Percentiles rank a stretch among this genome's conserved stretches.
phyloP scores from a whole-genome alignment of 37 sponge, comb jelly and placozoan species.

The Aphrocallistes beatrix region DNA sequence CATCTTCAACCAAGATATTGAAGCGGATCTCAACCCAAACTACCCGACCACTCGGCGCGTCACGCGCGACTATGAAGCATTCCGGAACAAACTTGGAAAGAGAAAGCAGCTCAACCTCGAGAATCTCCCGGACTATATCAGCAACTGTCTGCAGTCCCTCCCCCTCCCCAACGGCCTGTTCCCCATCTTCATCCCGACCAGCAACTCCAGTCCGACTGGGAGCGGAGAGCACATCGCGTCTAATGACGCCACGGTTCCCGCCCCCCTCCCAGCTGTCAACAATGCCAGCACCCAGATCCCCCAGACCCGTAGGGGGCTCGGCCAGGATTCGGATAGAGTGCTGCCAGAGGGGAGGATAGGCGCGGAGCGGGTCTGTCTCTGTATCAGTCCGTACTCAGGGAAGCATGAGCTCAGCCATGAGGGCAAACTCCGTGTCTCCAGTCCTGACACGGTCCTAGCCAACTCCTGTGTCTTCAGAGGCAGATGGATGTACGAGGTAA shows the following conservation, averaged over 20 bases:
- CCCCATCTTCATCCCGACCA: constrained; percentile 11
- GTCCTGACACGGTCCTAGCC: constrained; percentile 13
- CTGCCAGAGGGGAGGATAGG: neutral
- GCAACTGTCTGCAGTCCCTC: neutral
- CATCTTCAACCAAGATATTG: constrained; percentile 12
- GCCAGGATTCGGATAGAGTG: neutral
- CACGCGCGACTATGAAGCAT: neutral
- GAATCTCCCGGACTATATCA: neutral
- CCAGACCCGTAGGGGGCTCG: neutral
- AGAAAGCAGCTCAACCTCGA: neutral
- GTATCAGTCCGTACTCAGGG: neutral
- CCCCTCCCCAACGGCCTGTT: neutral
- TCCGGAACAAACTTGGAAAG: neutral
- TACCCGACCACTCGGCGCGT: constrained; percentile 11
- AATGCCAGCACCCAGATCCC: neutral
- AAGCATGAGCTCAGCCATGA: neutral
- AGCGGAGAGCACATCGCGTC: neutral
- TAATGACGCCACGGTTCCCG: neutral
- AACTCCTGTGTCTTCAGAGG: constrained; percentile 26
- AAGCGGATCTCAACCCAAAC: neutral
- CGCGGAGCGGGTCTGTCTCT: neutral
- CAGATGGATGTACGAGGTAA: constrained; percentile 40
- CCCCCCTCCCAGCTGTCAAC: neutral
- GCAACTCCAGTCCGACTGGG: neutral
- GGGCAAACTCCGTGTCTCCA: neutral